Evolutionary conservation across 2,113 vertebrate genomes (phyloP).

Genomic region (Heterotis niloticus): DNA sequence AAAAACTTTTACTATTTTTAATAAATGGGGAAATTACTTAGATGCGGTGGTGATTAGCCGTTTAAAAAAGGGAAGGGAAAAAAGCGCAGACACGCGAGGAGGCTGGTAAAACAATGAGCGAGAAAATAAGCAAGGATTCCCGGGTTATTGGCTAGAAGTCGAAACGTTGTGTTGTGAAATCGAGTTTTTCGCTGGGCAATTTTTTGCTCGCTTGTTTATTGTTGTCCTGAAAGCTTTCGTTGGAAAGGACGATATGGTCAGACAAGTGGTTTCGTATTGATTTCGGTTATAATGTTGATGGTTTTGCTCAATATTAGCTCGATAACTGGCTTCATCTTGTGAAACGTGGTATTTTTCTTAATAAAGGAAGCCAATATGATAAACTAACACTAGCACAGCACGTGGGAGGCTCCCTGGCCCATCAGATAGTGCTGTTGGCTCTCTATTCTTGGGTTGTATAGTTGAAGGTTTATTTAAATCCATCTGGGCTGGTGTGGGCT

Average conservation of each 20-base stretch:
- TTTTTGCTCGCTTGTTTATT: background rate
- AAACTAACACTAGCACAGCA: no score
- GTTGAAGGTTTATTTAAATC: no score
- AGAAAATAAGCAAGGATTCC: background rate
- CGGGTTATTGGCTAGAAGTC: background rate
- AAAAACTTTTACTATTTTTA: constrained; percentile 34
- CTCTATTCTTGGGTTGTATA: no score
- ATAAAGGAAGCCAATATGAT: no score
- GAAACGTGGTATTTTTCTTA: no score
- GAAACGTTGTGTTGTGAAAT: constrained; percentile 4
- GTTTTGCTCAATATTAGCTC: background rate
- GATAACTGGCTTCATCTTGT: no score
- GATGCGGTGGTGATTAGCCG: constrained; percentile 25
- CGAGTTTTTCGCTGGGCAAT: background rate
- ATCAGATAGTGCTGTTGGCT: no score
- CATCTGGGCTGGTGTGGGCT: no score
- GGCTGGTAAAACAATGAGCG: background rate
- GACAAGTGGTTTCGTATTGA: background rate
- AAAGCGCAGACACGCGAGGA: background rate
- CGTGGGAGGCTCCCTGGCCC: no score
- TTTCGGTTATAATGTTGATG: background rate
- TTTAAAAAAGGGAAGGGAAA: constrained; percentile 17
- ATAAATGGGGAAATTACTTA: constrained; percentile 36
- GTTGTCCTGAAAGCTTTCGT: background rate
- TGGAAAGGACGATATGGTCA: background rate